Evolutionary conservation across 2,797 vertebrate genomes (phyloP), one percentile per base, ranked within the genome.

Genomic region (Silurus lanzhouensis): DNA sequence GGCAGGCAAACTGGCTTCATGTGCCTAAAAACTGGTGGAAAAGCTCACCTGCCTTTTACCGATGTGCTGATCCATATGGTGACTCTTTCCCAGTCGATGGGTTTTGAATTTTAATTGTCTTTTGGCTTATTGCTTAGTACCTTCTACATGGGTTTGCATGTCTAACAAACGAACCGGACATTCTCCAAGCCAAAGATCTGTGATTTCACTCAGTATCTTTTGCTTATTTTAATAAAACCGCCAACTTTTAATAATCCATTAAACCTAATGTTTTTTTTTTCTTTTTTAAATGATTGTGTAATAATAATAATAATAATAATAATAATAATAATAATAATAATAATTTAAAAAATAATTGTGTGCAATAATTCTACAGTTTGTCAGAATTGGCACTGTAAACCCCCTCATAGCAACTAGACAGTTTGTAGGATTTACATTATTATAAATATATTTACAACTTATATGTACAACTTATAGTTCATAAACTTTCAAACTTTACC

Each of bases 1-100:
- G 89, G 91, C 90, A 88, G 72, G 77, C 66, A 68, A 84, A 86
- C n/a, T 63, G 20, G 80, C 38, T 60, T 68, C 78, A 77, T 66
- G 82, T 88, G 87, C 74, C 87, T 75, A 86, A 87, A 87, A 89
- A 71, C 78, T 68, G 79, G 31, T 78, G 79, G 82, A 70, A 74
- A 88, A 46, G 55, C 82, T 81, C 66, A n/a, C 82, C 83, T 83
- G 76, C 81, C 22, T 67, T 63, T 70, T 44, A 44, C 64, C 68
- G 5, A 55, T 10, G 58, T 60, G 13, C 31, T 83, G 75, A 81
- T 83, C 75, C 71, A 74, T 70, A 83, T 70, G 76, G 83, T 79
- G 17, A 57, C 52, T 83, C 70, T 58, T 44, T 12, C 46, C 71
- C 67, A 57, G 44, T 6, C 15, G 10, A 10, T 4, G n/a, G 25